A percentile compares a stretch with the other conserved stretches of the same genome.
Evolutionary conservation across 1,140 invertebrate genomes (phyloP).

Genomic region (Pseudobourletiella spinata): DNA sequence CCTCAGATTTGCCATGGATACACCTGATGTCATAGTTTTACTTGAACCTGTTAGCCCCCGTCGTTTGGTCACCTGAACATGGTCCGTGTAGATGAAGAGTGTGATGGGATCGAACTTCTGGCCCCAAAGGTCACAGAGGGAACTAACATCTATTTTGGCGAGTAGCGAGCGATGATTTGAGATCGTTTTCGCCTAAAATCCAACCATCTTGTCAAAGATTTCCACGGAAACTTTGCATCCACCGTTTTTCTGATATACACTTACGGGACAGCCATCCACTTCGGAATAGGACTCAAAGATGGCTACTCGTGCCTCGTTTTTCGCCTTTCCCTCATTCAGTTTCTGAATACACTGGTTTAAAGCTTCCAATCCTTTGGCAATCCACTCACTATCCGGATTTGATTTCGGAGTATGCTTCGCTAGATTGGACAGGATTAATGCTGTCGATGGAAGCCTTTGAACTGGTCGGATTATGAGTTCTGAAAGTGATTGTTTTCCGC

Average conservation of each 20-base stretch:
- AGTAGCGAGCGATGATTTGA: conserved; percentile 86
- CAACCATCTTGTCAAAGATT: conserved; percentile 25
- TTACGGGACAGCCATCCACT: conserved; percentile 90
- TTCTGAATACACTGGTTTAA: conserved; percentile 90
- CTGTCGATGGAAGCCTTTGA: conserved; percentile 89
- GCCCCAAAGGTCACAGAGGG: conserved; percentile 73
- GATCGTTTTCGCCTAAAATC: conserved; percentile 65
- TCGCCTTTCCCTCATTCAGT: conserved; percentile 94
- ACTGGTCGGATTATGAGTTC: conserved; percentile 94
- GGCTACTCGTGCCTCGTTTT: conserved; percentile 85
- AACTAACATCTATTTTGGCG: conserved; percentile 75
- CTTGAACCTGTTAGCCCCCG: neutral
- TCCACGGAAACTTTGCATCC: too few relatives aligned
- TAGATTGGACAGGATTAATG: conserved; percentile 86
- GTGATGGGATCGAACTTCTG: conserved; percentile 78
- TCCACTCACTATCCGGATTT: conserved; percentile 72
- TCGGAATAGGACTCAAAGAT: conserved; percentile 97
- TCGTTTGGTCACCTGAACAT: conserved; percentile 46
- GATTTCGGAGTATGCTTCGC: conserved; percentile 77
- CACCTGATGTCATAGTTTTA: conserved; percentile 14
- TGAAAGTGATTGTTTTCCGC: conserved; percentile 84
- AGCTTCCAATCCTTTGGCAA: conserved; percentile 73
- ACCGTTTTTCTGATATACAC: too few relatives aligned
- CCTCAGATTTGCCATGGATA: conserved; percentile 29
- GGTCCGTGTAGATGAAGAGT: conserved; percentile 87